Evolutionary conservation across 2,113 vertebrate species (phyloP).

Genomic region (Gnathonemus echidnorhynchus): DNA sequence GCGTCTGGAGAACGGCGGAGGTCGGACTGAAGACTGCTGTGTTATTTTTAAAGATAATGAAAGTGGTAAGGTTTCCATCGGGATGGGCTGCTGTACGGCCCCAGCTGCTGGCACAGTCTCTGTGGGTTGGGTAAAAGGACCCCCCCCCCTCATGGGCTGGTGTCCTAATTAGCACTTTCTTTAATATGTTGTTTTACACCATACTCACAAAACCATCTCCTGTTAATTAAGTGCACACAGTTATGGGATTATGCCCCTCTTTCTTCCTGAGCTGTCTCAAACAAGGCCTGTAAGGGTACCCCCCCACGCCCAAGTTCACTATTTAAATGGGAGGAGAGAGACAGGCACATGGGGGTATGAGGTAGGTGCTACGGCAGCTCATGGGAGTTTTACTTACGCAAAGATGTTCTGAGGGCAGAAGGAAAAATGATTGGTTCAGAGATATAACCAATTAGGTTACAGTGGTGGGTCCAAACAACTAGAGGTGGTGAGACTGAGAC

Average conservation of each 20-base stretch:
- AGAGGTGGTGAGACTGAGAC: neutral
- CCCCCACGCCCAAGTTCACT: neutral
- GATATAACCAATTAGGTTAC: neutral
- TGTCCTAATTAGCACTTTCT: constrained; percentile 1
- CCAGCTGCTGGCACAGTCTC: neutral
- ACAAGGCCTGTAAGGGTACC: neutral
- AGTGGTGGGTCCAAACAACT: neutral
- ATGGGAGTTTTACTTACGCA: neutral
- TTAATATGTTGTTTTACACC: neutral
- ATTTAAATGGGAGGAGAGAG: neutral
- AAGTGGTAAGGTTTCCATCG: neutral
- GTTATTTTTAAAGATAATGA: constrained; percentile 16
- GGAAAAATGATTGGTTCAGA: neutral
- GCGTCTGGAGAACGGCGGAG: neutral
- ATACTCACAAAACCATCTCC: neutral
- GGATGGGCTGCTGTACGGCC: neutral
- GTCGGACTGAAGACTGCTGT: neutral
- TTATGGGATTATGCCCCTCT: neutral
- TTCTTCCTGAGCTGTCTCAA: neutral
- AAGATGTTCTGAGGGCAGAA: neutral
- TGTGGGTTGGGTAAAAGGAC: neutral
- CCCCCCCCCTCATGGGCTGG: neutral
- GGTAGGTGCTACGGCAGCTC: neutral
- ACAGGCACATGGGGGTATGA: neutral
- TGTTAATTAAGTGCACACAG: neutral